Percentiles rank a stretch among this genome's conserved stretches.
Conservation (phyloP, 1,140 invertebrate genomes). For the Eurosta solidaginis region DNA sequence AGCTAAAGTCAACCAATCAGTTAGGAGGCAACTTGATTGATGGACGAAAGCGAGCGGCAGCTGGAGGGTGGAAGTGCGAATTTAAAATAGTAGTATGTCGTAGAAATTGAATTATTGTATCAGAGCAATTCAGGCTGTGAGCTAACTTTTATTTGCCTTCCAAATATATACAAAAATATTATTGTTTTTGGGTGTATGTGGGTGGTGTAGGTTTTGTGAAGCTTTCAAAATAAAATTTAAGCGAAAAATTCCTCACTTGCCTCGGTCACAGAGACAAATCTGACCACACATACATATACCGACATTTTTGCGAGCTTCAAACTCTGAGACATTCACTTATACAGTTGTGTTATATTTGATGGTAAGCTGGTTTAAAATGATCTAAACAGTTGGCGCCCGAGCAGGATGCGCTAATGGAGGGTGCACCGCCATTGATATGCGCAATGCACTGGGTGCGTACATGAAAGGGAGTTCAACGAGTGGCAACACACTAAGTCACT, state of each 20-base stretch:
- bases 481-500: too few species aligned
- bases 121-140: neutral
- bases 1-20: neutral
- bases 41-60: neutral
- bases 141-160: neutral
- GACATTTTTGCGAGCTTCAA: neutral
- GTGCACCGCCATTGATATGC: too few species aligned
- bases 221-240: neutral
- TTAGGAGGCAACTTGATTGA: neutral
- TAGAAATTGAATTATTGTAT: neutral
- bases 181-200: neutral
- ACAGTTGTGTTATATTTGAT: too few species aligned
- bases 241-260: neutral
- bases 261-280: conserved; percentile 6
- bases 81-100: neutral
- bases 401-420: too few species aligned
- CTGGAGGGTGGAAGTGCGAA: neutral
- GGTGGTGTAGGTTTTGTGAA: neutral
- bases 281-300: neutral
- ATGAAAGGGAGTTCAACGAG: too few species aligned
- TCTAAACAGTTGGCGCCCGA: too few species aligned
- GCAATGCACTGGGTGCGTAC: too few species aligned
- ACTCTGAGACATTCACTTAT: neutral
- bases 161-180: too few species aligned
- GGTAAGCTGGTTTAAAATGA: too few species aligned